Evolutionary conservation across 2,888 invertebrate species (phyloP).

Genomic region (Amphipyra berbera): DNA sequence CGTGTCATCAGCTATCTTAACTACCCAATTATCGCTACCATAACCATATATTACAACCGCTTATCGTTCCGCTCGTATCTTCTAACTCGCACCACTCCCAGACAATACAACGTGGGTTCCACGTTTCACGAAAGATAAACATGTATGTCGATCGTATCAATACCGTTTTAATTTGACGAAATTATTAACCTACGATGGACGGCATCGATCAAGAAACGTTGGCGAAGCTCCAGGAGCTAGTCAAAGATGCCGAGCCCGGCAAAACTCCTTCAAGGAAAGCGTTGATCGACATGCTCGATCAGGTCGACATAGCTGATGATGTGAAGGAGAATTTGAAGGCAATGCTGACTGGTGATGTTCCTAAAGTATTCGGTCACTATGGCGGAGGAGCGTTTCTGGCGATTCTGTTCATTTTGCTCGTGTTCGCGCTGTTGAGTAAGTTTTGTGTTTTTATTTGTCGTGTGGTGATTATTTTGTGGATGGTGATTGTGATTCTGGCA

Average conservation of each 20-base stretch:
- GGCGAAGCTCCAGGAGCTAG: slow-evolving; percentile 70
- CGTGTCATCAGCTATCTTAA: no score
- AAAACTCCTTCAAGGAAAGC: slow-evolving; percentile 87
- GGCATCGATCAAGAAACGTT: slow-evolving; percentile 63
- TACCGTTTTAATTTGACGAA: slow-evolving; percentile 42
- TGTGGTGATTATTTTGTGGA: background rate
- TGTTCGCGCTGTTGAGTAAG: slow-evolving; percentile 77
- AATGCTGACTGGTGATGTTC: slow-evolving; percentile 84
- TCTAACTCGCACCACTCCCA: slow-evolving; percentile 46
- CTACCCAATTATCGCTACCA: background rate
- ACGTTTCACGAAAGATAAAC: slow-evolving; percentile 62
- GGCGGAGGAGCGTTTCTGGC: slow-evolving; percentile 71
- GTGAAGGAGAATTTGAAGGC: slow-evolving; percentile 90
- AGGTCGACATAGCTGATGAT: slow-evolving; percentile 90
- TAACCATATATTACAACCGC: slow-evolving; percentile 6
- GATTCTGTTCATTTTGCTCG: slow-evolving; percentile 73
- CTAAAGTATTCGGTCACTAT: slow-evolving; percentile 74
- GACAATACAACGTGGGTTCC: slow-evolving; percentile 64
- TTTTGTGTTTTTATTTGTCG: slow-evolving; percentile 46
- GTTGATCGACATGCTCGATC: slow-evolving; percentile 89
- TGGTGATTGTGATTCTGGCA: background rate
- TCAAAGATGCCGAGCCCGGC: slow-evolving; percentile 74
- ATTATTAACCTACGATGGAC: slow-evolving; percentile 58
- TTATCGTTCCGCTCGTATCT: slow-evolving; percentile 48
- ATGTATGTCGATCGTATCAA: slow-evolving; percentile 11